Base-by-base conservation (phyloP, 2,113 vertebrate species). In the Osmerus eperlanus region DNA sequence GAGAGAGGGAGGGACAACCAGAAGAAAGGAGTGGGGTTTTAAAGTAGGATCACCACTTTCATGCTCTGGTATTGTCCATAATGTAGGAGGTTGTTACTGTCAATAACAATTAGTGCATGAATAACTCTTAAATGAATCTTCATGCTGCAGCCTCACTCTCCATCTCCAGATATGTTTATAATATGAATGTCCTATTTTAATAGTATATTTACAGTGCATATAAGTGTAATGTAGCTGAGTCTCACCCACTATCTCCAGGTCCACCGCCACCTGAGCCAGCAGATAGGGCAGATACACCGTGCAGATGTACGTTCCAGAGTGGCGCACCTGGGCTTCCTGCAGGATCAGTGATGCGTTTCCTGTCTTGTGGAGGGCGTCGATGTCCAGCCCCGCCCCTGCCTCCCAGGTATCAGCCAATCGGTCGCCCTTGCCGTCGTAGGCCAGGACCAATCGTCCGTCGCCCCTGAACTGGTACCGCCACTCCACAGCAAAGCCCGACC, bases 381-480 rank as follows among this genome's bases (percentile, higher is more conserved):
- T 86, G 84, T 95, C 92, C 54, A 94, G 71, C 1, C 64, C 81
- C 2, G 89, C 90, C 0, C 90, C 93, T 0, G 90, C 77, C 77
- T 79, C 88, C 3, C 81, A 64, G 0, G 65, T 68, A 1, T 90
- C 84, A 0, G 90, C 84, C 67, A 91, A 63, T 2, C 85, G 87
- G 78, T 88, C 92, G 0, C 58, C 41, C 53, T 91, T 89, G 18
- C 93, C 94, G 0, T 94, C 86, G 2, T 94, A 94, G 13, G 94
- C 94, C 82, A 95, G 82, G 2, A 96, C 41, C 70, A 96, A 74
- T 1, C 88, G 89, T 0, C 95, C 95, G 0, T 91, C 82, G 0
- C 95, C 95, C 36, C 84, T 82, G 82, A 93, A 93, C 85, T 96
- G 95, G 78, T 91, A 94, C 0, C 94, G 93, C 95, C 95, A 97